A percentile compares a stretch with the other conserved stretches of the same genome.
Conservation (phyloP, 2,888 invertebrate genomes). For the Macrosoma leucophasiata region DNA sequence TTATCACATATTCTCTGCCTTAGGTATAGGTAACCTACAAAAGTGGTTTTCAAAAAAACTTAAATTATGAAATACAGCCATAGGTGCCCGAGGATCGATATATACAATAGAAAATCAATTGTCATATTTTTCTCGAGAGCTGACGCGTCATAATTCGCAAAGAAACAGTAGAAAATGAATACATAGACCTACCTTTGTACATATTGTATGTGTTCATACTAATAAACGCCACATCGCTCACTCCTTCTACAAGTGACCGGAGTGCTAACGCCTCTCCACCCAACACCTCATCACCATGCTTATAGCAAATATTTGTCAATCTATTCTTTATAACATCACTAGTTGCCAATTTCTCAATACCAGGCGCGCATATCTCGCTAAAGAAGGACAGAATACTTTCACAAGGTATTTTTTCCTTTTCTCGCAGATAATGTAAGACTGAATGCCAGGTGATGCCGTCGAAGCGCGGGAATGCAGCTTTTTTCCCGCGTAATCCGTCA, state of each 20-base stretch:
- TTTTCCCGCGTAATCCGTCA: constrained; percentile 80
- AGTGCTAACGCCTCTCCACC: constrained; percentile 79
- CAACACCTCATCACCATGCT: constrained; percentile 40
- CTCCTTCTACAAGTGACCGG: constrained; percentile 79
- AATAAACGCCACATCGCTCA: constrained; percentile 87
- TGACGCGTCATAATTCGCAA: too few relatives aligned
- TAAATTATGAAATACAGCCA: too few relatives aligned
- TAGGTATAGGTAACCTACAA: too few relatives aligned
- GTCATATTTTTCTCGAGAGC: too few relatives aligned
- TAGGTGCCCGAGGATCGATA: too few relatives aligned
- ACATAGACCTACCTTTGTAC: constrained; percentile 69
- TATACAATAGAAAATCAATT: too few relatives aligned
- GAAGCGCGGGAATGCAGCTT: constrained; percentile 87
- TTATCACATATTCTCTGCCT: too few relatives aligned
- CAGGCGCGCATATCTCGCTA: constrained; percentile 78
- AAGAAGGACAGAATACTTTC: constrained; percentile 76
- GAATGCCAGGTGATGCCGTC: constrained; percentile 83
- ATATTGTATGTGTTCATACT: constrained; percentile 77
- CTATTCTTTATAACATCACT: constrained; percentile 30
- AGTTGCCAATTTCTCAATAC: constrained; percentile 34
- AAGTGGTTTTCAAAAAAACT: too few relatives aligned
- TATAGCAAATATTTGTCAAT: constrained; percentile 46
- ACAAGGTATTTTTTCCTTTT: constrained; percentile 56
- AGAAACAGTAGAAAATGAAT: not conserved
- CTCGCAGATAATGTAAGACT: constrained; percentile 58